phyloP scores from a whole-genome alignment of 1,140 invertebrate species.

The Macrobrachium nipponense region DNA sequence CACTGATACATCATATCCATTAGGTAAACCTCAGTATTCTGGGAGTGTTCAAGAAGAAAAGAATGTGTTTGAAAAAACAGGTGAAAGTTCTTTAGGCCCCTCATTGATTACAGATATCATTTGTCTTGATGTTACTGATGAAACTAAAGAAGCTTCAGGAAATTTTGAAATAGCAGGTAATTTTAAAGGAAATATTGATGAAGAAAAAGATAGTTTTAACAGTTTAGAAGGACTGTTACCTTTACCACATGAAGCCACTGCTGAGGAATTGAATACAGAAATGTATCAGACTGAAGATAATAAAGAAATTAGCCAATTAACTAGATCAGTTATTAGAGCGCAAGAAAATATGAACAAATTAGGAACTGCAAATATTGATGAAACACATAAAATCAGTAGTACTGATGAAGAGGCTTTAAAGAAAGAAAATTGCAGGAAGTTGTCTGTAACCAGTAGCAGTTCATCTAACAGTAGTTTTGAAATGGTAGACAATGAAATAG shows the following conservation, averaged over 20 bases:
- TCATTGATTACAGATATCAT: slow-evolving; percentile 15
- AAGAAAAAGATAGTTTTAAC: no score
- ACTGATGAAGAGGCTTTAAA: neutral
- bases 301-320: neutral
- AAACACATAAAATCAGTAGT: neutral
- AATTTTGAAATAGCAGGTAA: slow-evolving; percentile 18
- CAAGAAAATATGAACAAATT: no score
- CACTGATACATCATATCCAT: neutral
- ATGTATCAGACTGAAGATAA: neutral
- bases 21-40: slow-evolving; percentile 9
- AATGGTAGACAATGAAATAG: slow-evolving; percentile 42
- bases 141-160: slow-evolving; percentile 1
- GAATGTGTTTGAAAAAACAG: slow-evolving; percentile 15
- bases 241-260: neutral
- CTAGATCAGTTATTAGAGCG: no score
- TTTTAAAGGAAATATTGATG: neutral
- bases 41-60: slow-evolving; percentile 15
- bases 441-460: slow-evolving; percentile 32
- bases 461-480: slow-evolving; percentile 42
- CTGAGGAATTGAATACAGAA: neutral
- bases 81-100: slow-evolving; percentile 3
- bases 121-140: slow-evolving; percentile 26
- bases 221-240: no score
- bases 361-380: neutral
- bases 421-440: slow-evolving; percentile 4